Evolutionary conservation across 2,113 vertebrate genomes (phyloP), one percentile per base, ranked within the genome.

Genomic region (Grus americana): DNA sequence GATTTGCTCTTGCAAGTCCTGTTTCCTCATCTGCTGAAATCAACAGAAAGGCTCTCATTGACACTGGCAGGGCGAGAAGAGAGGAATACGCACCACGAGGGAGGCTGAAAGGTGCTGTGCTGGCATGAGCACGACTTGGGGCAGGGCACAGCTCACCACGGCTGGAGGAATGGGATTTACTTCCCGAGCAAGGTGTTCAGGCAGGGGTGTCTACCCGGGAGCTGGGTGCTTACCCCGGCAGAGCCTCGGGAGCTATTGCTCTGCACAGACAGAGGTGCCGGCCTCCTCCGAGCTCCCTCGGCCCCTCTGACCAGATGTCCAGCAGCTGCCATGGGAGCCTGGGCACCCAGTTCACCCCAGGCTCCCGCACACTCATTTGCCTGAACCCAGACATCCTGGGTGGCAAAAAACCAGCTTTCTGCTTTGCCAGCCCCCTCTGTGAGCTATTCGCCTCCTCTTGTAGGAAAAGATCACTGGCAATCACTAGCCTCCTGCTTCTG

Each of bases 361-460:
- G 34, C 18, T 92, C 21, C 55, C 0, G 0, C 23, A 46, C 0
- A 0, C 24, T 75, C 19, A 4, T 79, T 73, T 79, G 6, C 52
- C 66, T 54, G n/a, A 92, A 29, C 34, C 36, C 61, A 66, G 61
- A 30, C 34, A 49, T 44, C 12, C 42, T 10, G 38, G 14, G 6
- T 46, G 55, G 32, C 4, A 68, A 10, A 15, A 42, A 62, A 0
- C 0, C 30, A 80, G 17, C 6, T 27, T 91, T 84, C n/a, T 29
- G 34, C 52, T 89, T 63, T 6, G 1, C 44, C 22, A 44, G 21
- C 6, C 36, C 17, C 27, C 27, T 34, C n/a, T 4, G 3, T 17
- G 38, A 59, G 10, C n/a, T 59, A 2, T 61, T 74, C 50, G 17
- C 16, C 44, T 80, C 12, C 49, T 65, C 58, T 30, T 62, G 12